Percentiles rank a stretch among this genome's conserved stretches.
Conservation (phyloP, 2,888 invertebrate species). For the Mesochorus sp. region DNA sequence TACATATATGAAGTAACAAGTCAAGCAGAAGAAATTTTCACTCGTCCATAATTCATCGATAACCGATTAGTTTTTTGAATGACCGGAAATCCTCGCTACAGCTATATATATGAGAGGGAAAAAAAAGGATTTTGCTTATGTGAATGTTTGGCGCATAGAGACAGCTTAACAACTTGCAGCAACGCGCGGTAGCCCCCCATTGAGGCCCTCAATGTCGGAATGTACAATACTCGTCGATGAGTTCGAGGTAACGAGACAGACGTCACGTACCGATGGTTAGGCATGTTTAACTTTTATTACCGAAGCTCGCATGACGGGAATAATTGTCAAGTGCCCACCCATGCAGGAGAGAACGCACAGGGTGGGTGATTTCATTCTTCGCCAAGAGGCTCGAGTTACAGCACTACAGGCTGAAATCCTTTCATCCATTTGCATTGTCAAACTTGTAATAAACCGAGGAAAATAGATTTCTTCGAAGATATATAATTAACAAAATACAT, state of each 20-base stretch:
- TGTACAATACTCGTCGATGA: conserved; percentile 43
- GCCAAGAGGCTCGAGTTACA: neutral
- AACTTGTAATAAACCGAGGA: neutral
- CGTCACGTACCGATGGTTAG: conserved; percentile 76
- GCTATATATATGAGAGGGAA: neutral
- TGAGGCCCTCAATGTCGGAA: conserved; percentile 27
- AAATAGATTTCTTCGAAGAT: neutral
- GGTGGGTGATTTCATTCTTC: conserved; percentile 3
- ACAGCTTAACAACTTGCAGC: conserved; percentile 30
- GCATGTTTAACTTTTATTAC: conserved; percentile 79
- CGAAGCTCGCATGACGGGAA: conserved; percentile 78
- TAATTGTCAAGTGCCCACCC: conserved; percentile 76
- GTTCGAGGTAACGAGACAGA: conserved; percentile 63
- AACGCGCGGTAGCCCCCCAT: conserved; percentile 23
- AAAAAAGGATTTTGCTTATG: neutral
- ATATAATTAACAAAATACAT: neutral
- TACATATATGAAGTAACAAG: neutral
- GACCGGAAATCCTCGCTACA: conserved; percentile 53
- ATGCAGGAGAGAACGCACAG: conserved; percentile 63
- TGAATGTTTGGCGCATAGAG: conserved; percentile 28
- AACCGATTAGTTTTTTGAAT: conserved; percentile 10
- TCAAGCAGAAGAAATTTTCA: neutral
- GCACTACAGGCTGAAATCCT: neutral
- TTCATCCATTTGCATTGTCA: neutral
- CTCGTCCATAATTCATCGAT: neutral